These are phyloP conservation scores for Cephus spinipes DNA, from an alignment of 2,888 invertebrate species.

Conservation along the genomic window DNA sequence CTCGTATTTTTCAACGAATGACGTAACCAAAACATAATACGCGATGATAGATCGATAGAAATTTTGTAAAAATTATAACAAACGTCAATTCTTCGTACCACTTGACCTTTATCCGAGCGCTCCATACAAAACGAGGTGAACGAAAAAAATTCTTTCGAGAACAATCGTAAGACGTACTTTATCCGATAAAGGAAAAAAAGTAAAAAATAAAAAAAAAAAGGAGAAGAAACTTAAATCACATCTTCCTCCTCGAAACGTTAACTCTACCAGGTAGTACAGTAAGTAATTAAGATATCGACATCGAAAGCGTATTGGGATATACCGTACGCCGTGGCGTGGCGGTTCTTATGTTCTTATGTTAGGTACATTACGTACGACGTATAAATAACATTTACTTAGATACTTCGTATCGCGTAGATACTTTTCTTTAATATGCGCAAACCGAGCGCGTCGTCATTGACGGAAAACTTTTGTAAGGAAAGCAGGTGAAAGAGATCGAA, in stretches of 20 bases:
- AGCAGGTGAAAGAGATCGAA: not conserved
- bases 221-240: not conserved
- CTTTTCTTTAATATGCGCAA: not conserved
- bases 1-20: not conserved
- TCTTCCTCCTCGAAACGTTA: not conserved
- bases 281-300: slow-evolving; percentile 29
- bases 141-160: not conserved
- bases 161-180: not conserved
- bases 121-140: not conserved
- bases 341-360: slow-evolving; percentile 16
- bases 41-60: not conserved
- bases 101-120: too few relatives aligned
- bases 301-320: slow-evolving; percentile 36
- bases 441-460: not conserved
- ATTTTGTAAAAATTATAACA: not conserved
- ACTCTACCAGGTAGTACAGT: slow-evolving; percentile 22
- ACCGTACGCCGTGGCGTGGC: slow-evolving; percentile 24
- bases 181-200: not conserved
- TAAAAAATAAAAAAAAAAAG: not conserved
- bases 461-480: not conserved
- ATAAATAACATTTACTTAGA: not conserved
- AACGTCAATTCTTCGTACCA: not conserved
- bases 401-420: not conserved
- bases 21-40: not conserved
- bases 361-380: slow-evolving; percentile 5